Percentiles rank a stretch among this genome's conserved stretches.
These are phyloP conservation scores for Hyposoter dolosus DNA, from an alignment of 2,888 invertebrate genomes.

Conservation along the genomic window DNA sequence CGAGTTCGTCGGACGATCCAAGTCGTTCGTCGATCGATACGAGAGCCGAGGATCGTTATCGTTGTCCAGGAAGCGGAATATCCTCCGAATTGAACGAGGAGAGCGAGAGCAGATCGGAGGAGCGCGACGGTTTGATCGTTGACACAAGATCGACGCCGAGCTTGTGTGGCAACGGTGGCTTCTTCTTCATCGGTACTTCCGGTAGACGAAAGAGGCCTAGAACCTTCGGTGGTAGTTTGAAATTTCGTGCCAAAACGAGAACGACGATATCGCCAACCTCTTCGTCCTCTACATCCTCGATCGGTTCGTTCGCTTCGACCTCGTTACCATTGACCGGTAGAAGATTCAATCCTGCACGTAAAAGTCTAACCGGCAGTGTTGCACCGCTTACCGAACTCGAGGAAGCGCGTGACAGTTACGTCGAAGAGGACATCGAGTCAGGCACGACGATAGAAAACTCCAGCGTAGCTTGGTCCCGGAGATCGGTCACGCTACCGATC, in stretches of 20 bases:
- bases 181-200: conserved; percentile 58
- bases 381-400: conserved; percentile 65
- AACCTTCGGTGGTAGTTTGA: conserved; percentile 74
- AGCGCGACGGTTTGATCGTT: conserved; percentile 79
- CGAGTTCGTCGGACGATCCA: conserved; percentile 74
- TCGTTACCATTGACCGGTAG: conserved; percentile 53
- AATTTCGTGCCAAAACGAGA: conserved; percentile 68
- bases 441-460: conserved; percentile 59
- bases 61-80: conserved; percentile 68
- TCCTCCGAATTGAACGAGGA: conserved; percentile 80
- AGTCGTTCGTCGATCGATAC: conserved; percentile 69
- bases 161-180: conserved; percentile 73
- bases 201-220: conserved; percentile 67
- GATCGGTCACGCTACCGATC: conserved; percentile 66
- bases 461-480: conserved; percentile 67
- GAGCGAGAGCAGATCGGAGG: conserved; percentile 78
- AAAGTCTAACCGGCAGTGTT: conserved; percentile 60
- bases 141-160: conserved; percentile 74
- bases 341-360: conserved; percentile 34
- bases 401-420: conserved; percentile 63
- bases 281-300: conserved; percentile 70
- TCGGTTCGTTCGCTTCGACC: conserved; percentile 59
- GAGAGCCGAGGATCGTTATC: conserved; percentile 38
- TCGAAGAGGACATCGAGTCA: conserved; percentile 67
- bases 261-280: conserved; percentile 61